Percentiles rank a stretch among this genome's conserved stretches.
Evolutionary conservation across 2,797 vertebrate species (phyloP).

Genomic region (Halcyon smyrnensis): DNA sequence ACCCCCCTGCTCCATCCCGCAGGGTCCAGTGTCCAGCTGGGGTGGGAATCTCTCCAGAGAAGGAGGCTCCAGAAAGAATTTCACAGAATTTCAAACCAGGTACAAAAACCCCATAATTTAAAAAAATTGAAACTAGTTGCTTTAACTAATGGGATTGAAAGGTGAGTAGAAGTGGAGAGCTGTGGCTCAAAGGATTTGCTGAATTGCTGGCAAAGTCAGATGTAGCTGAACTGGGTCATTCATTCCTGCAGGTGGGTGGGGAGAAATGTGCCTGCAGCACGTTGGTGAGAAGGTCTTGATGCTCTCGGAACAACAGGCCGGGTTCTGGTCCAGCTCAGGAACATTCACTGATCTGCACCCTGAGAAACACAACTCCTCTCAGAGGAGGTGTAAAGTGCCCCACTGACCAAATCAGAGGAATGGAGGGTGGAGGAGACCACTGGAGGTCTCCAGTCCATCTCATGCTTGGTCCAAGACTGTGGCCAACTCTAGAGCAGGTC

Average conservation of each 20-base stretch:
- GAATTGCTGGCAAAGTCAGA: background rate
- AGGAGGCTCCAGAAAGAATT: background rate
- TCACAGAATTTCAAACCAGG: background rate
- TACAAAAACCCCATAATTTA: background rate
- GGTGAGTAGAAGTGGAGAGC: background rate
- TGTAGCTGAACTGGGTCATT: fast-evolving
- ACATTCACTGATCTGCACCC: too few relatives aligned
- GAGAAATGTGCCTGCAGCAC: fast-evolving
- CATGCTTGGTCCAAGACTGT: background rate
- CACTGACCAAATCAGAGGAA: background rate
- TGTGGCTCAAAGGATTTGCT: background rate
- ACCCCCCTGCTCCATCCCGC: background rate
- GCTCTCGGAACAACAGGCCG: too few relatives aligned
- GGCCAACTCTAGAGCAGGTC: background rate
- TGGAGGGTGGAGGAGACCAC: background rate
- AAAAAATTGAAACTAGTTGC: fast-evolving
- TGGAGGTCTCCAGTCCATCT: background rate
- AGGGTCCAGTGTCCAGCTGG: background rate
- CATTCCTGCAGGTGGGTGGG: background rate
- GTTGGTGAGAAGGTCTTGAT: too few relatives aligned
- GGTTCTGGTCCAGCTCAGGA: too few relatives aligned
- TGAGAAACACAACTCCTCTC: too few relatives aligned
- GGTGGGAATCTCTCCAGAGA: background rate
- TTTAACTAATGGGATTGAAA: fast-evolving
- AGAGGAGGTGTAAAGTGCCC: background rate